Evolutionary conservation across 2,797 vertebrate species (phyloP).

Genomic region (Pseudomugil tenellus): DNA sequence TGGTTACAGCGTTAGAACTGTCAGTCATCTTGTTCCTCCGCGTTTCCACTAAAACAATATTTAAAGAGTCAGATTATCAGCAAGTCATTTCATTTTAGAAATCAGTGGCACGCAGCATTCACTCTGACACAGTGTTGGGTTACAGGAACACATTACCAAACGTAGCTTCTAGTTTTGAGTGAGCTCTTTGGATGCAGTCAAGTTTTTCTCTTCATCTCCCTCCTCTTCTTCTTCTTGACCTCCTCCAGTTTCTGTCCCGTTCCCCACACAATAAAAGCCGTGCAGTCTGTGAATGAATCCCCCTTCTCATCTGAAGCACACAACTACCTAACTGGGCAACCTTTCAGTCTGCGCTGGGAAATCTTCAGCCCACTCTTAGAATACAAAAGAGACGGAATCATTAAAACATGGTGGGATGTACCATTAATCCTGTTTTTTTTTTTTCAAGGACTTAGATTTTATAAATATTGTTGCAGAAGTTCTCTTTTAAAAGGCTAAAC

Average conservation of each 20-base stretch:
- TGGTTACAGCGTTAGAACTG: slow-evolving; percentile 2
- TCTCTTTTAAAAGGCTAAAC: slow-evolving; percentile 3
- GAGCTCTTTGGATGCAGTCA: slow-evolving; percentile 16
- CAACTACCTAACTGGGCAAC: slow-evolving; percentile 42
- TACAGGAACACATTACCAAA: background rate
- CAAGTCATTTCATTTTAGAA: too few species aligned
- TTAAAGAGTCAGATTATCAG: too few species aligned
- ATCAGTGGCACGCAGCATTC: background rate
- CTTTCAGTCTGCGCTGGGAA: slow-evolving; percentile 44
- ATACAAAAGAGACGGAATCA: slow-evolving; percentile 41
- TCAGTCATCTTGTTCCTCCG: too few species aligned
- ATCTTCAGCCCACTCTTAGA: slow-evolving; percentile 33
- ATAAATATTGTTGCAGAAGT: background rate
- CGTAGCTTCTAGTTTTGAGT: background rate
- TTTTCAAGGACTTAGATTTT: background rate
- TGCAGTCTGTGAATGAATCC: slow-evolving; percentile 55
- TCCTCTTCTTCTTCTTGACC: too few species aligned
- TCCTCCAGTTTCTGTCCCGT: slow-evolving; percentile 46
- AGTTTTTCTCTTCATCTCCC: too few species aligned
- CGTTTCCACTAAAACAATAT: too few species aligned
- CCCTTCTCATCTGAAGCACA: slow-evolving; percentile 45
- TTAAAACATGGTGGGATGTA: slow-evolving; percentile 8
- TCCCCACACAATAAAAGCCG: slow-evolving; percentile 52
- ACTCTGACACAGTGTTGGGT: slow-evolving; percentile 1
- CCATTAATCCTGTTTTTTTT: background rate